A percentile compares a stretch with the other conserved stretches of the same genome.
Evolutionary conservation across 2,113 vertebrate genomes (phyloP).

Genomic region (Cercopithecus mona): DNA sequence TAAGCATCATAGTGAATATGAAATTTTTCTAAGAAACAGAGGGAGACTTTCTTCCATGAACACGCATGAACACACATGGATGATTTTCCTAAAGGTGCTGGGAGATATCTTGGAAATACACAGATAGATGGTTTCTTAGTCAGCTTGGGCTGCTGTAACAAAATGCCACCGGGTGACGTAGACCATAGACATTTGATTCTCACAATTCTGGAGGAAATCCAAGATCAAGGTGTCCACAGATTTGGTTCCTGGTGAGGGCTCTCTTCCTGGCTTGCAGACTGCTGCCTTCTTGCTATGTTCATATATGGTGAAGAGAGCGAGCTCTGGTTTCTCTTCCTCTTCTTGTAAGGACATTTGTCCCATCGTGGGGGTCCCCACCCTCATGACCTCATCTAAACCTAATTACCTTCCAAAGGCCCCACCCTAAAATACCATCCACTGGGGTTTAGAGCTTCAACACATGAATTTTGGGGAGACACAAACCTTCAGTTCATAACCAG

Average conservation of each 20-base stretch:
- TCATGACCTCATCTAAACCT: background rate
- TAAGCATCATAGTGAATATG: background rate
- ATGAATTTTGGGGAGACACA: background rate
- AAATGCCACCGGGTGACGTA: background rate
- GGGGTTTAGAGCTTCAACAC: background rate
- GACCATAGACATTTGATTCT: background rate
- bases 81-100: background rate
- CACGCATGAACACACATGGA: background rate
- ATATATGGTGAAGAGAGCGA: background rate
- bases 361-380: background rate
- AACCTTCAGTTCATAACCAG: background rate
- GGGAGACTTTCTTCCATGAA: background rate
- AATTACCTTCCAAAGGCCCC: too few species aligned
- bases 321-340: background rate
- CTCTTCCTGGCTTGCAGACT: background rate
- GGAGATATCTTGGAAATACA: background rate
- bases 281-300: background rate
- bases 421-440: background rate
- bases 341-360: background rate
- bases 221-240: too few species aligned
- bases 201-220: background rate
- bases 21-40: background rate
- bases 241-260: background rate
- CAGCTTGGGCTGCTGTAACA: background rate
- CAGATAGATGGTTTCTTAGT: background rate